Base-by-base conservation (phyloP, 2,797 vertebrate species). In the Perdix hodgsoniae region DNA sequence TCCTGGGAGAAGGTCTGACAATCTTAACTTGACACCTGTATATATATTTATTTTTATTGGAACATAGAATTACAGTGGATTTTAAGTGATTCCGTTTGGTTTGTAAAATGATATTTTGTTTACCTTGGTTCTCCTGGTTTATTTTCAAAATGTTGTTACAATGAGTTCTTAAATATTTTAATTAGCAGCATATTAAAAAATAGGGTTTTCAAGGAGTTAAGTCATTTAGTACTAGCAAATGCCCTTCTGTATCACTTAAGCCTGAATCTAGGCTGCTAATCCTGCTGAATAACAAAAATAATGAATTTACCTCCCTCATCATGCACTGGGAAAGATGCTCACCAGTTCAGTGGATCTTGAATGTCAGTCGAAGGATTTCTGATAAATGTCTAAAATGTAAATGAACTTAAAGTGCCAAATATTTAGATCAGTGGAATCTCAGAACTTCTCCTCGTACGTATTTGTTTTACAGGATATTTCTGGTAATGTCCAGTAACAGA, bases 71-170 rank as follows among this genome's bases (percentile, higher is more conserved):
- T 92, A 95, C 83, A 65, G 67, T 93, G 87, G 85, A 91, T 93
- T 96, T 96, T 76, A 95, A 95, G 87, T 88, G 67, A 96, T 94
- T 88, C 89, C 0, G 1, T 94, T 96, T 91, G 87, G 85, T 86
- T 96, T 94, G 95, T 95, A 96, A 96, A 94, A 74, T 29, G 92
- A 95, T 95, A 93, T 95, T 93, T 90, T 96, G 83, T 91, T 96
- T 96, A 90, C 80, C 61, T 80, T 92, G 35, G 77, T 91, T 79
- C 64, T 93, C 67, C 83, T 94, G 33, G 67, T 95, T 96, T 96
- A 86, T 96, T 96, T 95, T 95, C 92, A 96, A 95, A 93, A 94
- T 92, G 85, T 95, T 93, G 86, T 88, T 96, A 96, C 91, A 94
- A 85, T 94, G 85, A 91, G 83, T 85, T 90, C 89, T 95, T 91